A percentile compares a stretch with the other conserved stretches of the same genome.
Evolutionary conservation across 2,113 vertebrate species (phyloP).

Genomic region (Hassar affinis): DNA sequence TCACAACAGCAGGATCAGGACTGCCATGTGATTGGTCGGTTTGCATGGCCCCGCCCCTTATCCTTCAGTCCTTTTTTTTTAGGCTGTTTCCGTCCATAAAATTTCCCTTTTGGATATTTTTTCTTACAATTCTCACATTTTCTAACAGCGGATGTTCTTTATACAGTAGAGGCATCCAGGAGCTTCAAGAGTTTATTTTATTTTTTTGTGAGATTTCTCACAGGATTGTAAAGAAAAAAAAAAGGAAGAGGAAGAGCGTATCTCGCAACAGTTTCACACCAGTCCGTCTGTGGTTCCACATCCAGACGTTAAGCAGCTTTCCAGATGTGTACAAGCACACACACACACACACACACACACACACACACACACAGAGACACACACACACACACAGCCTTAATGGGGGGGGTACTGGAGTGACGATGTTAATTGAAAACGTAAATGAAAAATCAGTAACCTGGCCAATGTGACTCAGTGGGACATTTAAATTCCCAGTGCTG

Average conservation of each 20-base stretch:
- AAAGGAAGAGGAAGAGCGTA: conserved; percentile 47
- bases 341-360: conserved; percentile 7
- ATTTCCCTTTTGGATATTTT: conserved; percentile 54
- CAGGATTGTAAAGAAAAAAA: conserved; percentile 52
- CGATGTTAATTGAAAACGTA: conserved; percentile 43
- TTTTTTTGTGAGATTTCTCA: conserved; percentile 58
- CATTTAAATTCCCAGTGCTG: conserved; percentile 23
- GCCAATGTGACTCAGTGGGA: background rate
- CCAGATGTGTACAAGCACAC: conserved; percentile 24
- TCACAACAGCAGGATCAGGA: background rate
- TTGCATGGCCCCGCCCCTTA: conserved; percentile 56
- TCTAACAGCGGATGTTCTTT: conserved; percentile 66
- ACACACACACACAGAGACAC: conserved; percentile 19
- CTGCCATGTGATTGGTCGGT: background rate
- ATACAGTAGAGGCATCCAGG: conserved; percentile 64
- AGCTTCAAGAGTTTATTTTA: conserved; percentile 48
- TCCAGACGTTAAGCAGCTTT: conserved; percentile 48
- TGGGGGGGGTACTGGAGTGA: conserved; percentile 54
- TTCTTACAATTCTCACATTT: conserved; percentile 49
- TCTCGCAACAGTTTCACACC: conserved; percentile 43
- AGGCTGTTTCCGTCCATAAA: conserved; percentile 53
- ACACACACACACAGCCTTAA: conserved; percentile 42
- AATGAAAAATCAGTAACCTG: conserved; percentile 34
- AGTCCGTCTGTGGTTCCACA: conserved; percentile 39
- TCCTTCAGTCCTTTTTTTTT: conserved; percentile 66